Base-by-base conservation (phyloP, 1,140 invertebrate genomes). In the Cotesia glomerata region DNA sequence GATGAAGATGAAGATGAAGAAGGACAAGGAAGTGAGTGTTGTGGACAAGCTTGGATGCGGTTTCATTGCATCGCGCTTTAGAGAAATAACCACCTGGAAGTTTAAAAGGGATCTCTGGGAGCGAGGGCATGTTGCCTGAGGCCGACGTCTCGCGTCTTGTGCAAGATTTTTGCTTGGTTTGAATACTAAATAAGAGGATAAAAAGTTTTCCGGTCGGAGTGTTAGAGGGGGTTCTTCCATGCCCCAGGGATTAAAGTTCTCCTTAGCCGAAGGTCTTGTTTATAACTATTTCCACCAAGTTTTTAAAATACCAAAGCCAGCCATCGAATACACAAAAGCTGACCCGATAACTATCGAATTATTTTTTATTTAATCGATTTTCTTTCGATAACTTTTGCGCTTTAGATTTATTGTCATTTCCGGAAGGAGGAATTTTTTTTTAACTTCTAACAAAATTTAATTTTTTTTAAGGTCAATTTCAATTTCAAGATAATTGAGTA, bases 131-230 rank as follows among this genome's bases (percentile, higher is more conserved):
- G 51, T 35, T 56, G 54, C 45, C 71, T 49, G 34, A 3, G 7
- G 34, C 13, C 11, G n/a, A 9, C 26, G 32, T 8, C 5, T 49
- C 35, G n/a, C 14, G 36, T 14, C 62, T 49, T 52, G 32, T 54
- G 26, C 71, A 71, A 61, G 64, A 71, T 74, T 76, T 71, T 76
- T 71, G 34, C 72, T 64, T 18, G 64, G 54, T 70, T 73, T 74
- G 75, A 76, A 76, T 76, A 74, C 69, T 76, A 76, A 76, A 76
- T 58, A 49, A 63, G 69, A 39, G 34, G 11, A 35, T 61, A 32
- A 49, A 73, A 76, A 73, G 54, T 73, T 76, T 76, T 69, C 36
- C 62, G 56, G 54, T 56, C 56, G 52, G 11, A 26, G 63, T 67
- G 52, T 51, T 32, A 49, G 35, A 4, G 64, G 49, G 32, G 54